Evolutionary conservation across 2,888 invertebrate genomes (phyloP).

Genomic region (Drosophila gaucha): DNA sequence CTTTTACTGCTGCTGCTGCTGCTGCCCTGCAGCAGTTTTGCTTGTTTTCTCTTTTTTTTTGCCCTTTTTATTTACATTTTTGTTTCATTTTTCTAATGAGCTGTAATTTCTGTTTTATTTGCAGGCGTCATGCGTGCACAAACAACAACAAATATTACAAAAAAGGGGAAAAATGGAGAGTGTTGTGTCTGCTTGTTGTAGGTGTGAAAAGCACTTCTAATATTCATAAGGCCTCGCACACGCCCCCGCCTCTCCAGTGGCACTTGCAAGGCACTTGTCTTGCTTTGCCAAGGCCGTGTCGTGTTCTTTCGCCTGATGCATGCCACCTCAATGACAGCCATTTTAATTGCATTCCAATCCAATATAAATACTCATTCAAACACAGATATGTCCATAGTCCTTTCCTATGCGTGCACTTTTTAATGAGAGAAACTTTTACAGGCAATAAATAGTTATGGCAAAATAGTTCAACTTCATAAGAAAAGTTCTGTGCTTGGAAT

Average conservation of each 20-base stretch:
- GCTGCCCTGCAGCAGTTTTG: slow-evolving; percentile 35
- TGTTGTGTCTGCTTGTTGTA: slow-evolving; percentile 45
- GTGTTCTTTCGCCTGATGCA: slow-evolving; percentile 23
- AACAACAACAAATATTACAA: slow-evolving; percentile 40
- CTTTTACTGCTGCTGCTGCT: slow-evolving; percentile 48
- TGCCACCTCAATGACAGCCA: slow-evolving; percentile 27
- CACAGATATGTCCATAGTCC: slow-evolving; percentile 4
- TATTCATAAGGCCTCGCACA: slow-evolving; percentile 63
- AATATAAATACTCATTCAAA: slow-evolving; percentile 6
- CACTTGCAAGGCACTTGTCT: slow-evolving; percentile 19
- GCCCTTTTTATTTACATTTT: slow-evolving; percentile 75
- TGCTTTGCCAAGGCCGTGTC: slow-evolving; percentile 34
- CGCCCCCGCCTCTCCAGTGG: not conserved
- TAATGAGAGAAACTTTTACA: slow-evolving; percentile 3
- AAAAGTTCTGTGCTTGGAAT: not conserved
- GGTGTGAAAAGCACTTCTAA: slow-evolving; percentile 75
- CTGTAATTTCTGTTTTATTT: slow-evolving; percentile 82
- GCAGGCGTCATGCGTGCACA: slow-evolving; percentile 78
- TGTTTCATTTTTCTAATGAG: slow-evolving; percentile 82
- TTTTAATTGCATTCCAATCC: slow-evolving; percentile 74
- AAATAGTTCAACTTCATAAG: not conserved
- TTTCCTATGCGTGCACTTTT: slow-evolving; percentile 7
- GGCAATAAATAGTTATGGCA: not conserved
- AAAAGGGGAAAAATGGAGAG: slow-evolving; percentile 17
- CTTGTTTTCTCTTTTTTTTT: not conserved